phyloP scores from a whole-genome alignment of 1,140 invertebrate species.

The Calliopsis andreniformis region DNA sequence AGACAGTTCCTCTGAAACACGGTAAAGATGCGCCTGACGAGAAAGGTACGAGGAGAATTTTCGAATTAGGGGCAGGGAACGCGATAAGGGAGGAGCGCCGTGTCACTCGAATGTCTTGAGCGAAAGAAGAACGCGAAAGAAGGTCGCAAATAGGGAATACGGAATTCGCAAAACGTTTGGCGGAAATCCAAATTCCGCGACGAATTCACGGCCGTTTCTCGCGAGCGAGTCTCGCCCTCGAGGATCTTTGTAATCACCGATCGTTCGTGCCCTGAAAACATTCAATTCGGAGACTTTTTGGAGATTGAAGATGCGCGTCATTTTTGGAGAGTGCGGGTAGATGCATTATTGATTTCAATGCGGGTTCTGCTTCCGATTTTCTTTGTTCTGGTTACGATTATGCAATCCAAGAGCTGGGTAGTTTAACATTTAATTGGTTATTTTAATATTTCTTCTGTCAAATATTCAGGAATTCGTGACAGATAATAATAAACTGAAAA shows the following conservation, averaged over 20 bases:
- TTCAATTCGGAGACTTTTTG: slow-evolving; percentile 5
- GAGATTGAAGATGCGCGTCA: too few relatives aligned
- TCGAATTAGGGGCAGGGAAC: slow-evolving; percentile 1
- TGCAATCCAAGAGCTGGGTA: too few relatives aligned
- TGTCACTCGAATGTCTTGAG: too few relatives aligned
- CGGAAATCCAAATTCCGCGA: slow-evolving; percentile 14
- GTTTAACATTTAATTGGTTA: too few relatives aligned
- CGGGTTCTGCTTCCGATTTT: too few relatives aligned
- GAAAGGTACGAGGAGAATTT: neutral
- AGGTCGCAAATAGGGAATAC: slow-evolving; percentile 12
- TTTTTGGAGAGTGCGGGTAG: too few relatives aligned
- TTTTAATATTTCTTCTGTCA: too few relatives aligned
- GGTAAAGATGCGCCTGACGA: neutral
- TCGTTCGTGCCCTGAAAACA: neutral
- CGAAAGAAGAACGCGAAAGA: neutral
- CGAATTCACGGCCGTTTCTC: neutral
- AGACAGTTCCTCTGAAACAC: too few relatives aligned
- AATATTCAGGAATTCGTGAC: too few relatives aligned
- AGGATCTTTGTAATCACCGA: slow-evolving; percentile 8
- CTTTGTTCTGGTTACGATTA: too few relatives aligned
- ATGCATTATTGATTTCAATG: too few relatives aligned
- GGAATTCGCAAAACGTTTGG: slow-evolving; percentile 8
- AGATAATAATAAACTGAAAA: too few relatives aligned
- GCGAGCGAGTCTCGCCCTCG: neutral
- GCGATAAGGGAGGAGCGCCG: neutral